These are phyloP conservation scores for Stenodema calcarata DNA, from an alignment of 2,888 invertebrate genomes.

Conservation along the genomic window DNA sequence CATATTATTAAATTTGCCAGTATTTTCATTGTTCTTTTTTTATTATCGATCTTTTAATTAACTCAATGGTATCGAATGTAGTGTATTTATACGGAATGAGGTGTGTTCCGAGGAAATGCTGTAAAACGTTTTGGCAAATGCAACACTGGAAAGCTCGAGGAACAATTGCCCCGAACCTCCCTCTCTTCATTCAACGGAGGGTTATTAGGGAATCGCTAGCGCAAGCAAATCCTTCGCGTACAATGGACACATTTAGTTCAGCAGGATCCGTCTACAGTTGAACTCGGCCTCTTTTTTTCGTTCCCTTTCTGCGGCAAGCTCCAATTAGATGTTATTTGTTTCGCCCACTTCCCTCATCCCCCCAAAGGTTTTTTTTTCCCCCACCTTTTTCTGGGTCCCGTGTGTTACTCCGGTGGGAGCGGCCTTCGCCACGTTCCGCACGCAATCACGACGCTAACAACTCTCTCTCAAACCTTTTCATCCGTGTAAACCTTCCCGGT, in stretches of 20 bases:
- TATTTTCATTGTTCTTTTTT: too few relatives aligned
- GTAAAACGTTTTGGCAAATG: neutral
- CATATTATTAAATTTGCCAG: too few relatives aligned
- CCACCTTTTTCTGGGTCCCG: neutral
- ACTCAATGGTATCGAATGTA: too few relatives aligned
- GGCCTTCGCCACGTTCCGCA: neutral
- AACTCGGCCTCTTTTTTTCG: neutral
- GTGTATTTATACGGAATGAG: too few relatives aligned
- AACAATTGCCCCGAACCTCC: neutral
- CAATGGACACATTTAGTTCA: neutral
- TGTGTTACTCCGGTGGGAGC: neutral
- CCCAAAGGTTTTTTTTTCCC: neutral
- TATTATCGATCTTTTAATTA: too few relatives aligned
- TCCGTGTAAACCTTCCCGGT: neutral
- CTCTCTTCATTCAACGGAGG: neutral
- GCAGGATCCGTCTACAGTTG: neutral
- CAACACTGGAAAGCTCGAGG: neutral
- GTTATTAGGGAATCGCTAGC: neutral
- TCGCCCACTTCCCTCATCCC: neutral
- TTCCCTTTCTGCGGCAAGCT: neutral
- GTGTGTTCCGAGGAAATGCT: too few relatives aligned
- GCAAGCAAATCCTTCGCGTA: neutral
- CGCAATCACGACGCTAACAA: neutral
- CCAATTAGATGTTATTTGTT: constrained; percentile 2
- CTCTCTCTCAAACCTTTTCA: neutral